These are phyloP conservation scores for Callyntrura sp. DNA, from an alignment of 2,888 invertebrate species.

Conservation along the genomic window DNA sequence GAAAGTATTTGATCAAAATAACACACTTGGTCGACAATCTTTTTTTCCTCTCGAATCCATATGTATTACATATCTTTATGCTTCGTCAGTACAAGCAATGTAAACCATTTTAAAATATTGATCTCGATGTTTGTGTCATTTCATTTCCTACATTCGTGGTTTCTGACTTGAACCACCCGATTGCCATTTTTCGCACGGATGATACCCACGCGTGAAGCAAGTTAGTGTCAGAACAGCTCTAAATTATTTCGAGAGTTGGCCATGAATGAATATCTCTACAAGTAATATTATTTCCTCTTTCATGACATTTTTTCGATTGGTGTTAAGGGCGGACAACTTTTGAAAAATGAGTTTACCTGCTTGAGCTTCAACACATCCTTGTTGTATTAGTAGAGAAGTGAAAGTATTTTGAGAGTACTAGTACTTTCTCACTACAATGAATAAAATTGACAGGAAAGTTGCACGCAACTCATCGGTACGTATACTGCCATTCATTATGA, in stretches of 20 bases:
- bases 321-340: neutral
- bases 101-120: no score
- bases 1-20: slow-evolving; percentile 27
- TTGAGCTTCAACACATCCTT: neutral
- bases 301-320: neutral
- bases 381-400: neutral
- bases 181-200: neutral
- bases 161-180: slow-evolving; percentile 13
- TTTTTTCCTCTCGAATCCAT: neutral
- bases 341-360: neutral
- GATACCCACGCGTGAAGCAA: neutral
- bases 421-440: neutral
- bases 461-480: no score
- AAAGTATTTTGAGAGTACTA: neutral
- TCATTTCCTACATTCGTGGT: neutral
- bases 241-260: slow-evolving; percentile 14
- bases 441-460: neutral
- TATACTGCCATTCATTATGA: no score
- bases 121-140: neutral
- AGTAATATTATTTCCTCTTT: neutral
- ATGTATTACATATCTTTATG: neutral
- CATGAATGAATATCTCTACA: slow-evolving; percentile 11
- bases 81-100: neutral
- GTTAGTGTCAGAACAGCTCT: neutral
- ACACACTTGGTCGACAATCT: neutral